These are phyloP conservation scores for Ameiurus melas DNA, from an alignment of 2,113 vertebrate species.

Conservation along the genomic window DNA sequence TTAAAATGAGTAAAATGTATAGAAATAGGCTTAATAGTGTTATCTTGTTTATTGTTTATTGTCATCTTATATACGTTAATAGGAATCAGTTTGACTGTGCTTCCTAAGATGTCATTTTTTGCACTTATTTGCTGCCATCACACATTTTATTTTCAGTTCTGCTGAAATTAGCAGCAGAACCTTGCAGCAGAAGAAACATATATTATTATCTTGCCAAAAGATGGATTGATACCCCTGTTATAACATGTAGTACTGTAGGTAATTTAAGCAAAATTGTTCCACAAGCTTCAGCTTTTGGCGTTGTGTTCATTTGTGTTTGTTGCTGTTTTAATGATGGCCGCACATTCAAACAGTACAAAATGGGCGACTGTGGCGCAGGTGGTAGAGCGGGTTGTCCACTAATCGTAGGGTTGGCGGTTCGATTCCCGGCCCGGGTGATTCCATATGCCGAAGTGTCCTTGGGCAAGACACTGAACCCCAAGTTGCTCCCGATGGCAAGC, in stretches of 20 bases:
- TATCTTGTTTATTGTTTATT: background rate
- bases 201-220: background rate
- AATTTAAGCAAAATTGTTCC: background rate
- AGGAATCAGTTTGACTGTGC: background rate
- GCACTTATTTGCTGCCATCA: background rate
- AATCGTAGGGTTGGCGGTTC: too few relatives aligned
- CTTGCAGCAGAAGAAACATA: background rate
- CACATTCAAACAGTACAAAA: background rate
- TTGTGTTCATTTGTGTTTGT: background rate
- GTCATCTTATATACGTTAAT: too few relatives aligned
- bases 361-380: too few relatives aligned
- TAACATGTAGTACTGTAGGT: background rate
- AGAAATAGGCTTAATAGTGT: background rate
- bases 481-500: too few relatives aligned
- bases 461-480: too few relatives aligned
- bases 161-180: background rate
- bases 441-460: too few relatives aligned
- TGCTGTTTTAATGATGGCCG: background rate
- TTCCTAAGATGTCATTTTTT: background rate
- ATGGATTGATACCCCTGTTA: background rate
- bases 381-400: too few relatives aligned
- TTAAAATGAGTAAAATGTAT: background rate
- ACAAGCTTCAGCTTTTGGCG: background rate
- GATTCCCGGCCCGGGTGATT: too few relatives aligned
- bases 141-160: background rate